Conservation (phyloP, 2,797 vertebrate genomes). For the Anomalospiza imberbis region DNA sequence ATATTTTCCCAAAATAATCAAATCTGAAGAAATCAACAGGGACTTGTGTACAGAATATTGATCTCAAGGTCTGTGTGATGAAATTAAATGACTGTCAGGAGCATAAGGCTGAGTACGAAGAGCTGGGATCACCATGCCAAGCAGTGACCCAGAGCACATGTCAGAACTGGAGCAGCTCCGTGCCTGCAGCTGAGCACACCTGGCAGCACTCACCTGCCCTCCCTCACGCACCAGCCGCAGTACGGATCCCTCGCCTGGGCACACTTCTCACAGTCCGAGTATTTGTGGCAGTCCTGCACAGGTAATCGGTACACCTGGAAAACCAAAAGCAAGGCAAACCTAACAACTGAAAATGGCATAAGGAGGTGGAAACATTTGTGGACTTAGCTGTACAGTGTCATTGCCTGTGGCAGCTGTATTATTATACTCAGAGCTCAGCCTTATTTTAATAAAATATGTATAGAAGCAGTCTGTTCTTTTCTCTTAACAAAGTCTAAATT, state of each 20-base stretch:
- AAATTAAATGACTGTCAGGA: neutral
- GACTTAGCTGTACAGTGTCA: accelerated
- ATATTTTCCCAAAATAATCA: neutral
- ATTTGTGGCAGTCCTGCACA: slow-evolving; percentile 85
- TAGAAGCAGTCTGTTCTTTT: neutral
- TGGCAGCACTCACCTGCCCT: slow-evolving; percentile 82
- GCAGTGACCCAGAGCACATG: neutral
- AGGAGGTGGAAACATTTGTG: neutral
- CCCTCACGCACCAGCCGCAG: slow-evolving; percentile 95
- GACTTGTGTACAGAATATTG: neutral
- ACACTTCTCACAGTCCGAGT: slow-evolving; percentile 84
- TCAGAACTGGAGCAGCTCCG: neutral
- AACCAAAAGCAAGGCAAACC: neutral
- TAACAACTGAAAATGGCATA: neutral
- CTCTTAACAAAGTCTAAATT: neutral
- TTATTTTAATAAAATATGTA: neutral
- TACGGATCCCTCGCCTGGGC: slow-evolving; percentile 86
- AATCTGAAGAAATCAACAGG: neutral
- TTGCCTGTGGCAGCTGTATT: neutral
- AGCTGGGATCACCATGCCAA: accelerated
- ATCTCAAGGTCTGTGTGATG: neutral
- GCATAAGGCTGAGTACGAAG: neutral
- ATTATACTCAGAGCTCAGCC: neutral
- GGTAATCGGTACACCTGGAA: slow-evolving; percentile 87
- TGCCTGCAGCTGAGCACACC: neutral